Evolutionary conservation across 1,140 invertebrate genomes (phyloP), one percentile per base, ranked within the genome.

Genomic region (Eupristina koningsbergeri): DNA sequence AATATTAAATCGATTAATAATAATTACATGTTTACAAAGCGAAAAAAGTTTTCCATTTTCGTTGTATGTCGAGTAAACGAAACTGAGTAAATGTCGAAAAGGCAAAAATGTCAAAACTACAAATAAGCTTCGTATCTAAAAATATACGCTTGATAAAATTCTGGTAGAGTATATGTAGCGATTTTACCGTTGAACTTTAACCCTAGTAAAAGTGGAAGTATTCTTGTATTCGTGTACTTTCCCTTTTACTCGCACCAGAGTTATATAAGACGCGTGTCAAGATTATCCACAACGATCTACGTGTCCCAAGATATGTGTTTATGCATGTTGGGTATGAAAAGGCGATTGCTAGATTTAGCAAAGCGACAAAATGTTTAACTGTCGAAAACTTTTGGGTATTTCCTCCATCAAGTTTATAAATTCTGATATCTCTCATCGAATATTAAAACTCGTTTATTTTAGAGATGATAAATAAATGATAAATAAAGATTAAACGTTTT

Each of bases 261-360:
- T 64, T 64, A 75, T 67, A 41, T 76, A 50, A 76, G 53, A 3
- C 1, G 29, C 58, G 58, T 64, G 71, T 29, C 64, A 74, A 81
- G 80, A 81, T 81, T 71, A 31, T 63, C 13, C 7, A 45, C 9
- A 8, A 31, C 29, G 45, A 80, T 53, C 29, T 64, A 78, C 77
- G 22, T 41, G 31, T 3, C 31, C 29, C 13, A 13, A 2, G 29
- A 22, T 58, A 22, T 31, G 11, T n/a, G n/a, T n/a, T n/a, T 53
- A 67, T 50, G 34, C 41, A 1, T 67, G 63, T 69, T 79, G 63
- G 11, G 36, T 69, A 79, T 34, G 63, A 79, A 50, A 9, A 67
- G 50, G 26, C 29, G 50, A 76, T 76, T 53, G 8, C 31, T 50
- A 11, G 29, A 47, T 31, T 53, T 17, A 26, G 53, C 2, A 58